phyloP scores from a whole-genome alignment of 2,113 vertebrate species.

The Calyptomena viridis region DNA sequence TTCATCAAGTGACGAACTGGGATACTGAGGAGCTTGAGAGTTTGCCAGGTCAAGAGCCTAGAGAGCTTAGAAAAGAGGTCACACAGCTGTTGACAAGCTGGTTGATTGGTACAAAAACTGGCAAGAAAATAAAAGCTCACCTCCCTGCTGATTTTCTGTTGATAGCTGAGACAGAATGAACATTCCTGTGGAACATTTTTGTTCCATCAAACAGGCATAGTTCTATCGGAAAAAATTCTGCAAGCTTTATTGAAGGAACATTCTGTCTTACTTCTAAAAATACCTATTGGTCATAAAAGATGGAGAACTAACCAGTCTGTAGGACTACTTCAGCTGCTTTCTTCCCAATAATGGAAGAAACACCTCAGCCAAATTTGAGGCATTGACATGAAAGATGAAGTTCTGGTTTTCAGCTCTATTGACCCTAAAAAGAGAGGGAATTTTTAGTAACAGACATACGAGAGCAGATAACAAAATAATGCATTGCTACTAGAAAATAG shows the following conservation, averaged over 20 bases:
- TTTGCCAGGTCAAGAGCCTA: background rate
- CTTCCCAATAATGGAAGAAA: slow-evolving; percentile 26
- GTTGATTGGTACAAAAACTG: slow-evolving; percentile 24
- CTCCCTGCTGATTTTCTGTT: background rate
- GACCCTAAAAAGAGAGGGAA: background rate
- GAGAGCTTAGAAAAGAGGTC: background rate
- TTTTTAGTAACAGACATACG: background rate
- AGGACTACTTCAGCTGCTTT: background rate
- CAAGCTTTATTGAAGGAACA: slow-evolving; percentile 30
- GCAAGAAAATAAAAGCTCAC: slow-evolving; percentile 15
- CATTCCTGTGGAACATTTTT: slow-evolving; percentile 35
- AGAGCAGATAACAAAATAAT: background rate
- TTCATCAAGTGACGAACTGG: background rate
- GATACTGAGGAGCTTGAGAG: background rate
- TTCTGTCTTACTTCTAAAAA: slow-evolving; percentile 58
- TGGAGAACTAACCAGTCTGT: background rate
- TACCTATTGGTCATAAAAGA: slow-evolving; percentile 9
- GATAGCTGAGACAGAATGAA: slow-evolving; percentile 31
- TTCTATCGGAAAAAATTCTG: slow-evolving; percentile 17
- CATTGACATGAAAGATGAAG: background rate
- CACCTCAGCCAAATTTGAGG: background rate
- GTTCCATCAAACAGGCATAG: slow-evolving; percentile 17
- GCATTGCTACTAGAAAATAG: background rate
- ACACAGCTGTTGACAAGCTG: slow-evolving; percentile 17
- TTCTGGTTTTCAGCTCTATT: background rate